Evolutionary conservation across 1,140 invertebrate species (phyloP).

Genomic region (Drosophila baimaii): DNA sequence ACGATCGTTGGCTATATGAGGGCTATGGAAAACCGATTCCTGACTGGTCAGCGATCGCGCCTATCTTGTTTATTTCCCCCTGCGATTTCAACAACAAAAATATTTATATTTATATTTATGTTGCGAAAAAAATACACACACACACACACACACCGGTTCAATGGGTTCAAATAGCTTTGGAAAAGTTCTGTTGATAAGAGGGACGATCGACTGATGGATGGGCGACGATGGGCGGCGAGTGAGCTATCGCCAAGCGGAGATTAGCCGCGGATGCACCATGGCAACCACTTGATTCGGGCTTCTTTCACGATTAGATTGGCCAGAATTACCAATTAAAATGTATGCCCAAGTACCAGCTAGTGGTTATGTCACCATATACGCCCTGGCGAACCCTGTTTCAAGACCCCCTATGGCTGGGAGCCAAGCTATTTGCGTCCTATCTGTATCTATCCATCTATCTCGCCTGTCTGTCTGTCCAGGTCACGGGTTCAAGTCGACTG

Average conservation of each 20-base stretch:
- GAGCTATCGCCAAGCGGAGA: constrained; percentile 47
- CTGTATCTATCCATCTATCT: neutral
- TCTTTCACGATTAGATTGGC: constrained; percentile 34
- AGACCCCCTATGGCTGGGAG: constrained; percentile 26
- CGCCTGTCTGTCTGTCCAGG: constrained; percentile 5
- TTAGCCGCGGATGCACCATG: constrained; percentile 27
- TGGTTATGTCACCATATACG: constrained; percentile 7
- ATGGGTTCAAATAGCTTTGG: constrained; percentile 65
- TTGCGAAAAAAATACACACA: constrained; percentile 14
- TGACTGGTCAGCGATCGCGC: constrained; percentile 20
- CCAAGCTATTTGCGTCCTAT: constrained; percentile 13
- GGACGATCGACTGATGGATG: constrained; percentile 6
- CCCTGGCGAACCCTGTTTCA: neutral
- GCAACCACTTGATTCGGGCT: constrained; percentile 25
- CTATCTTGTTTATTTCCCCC: neutral
- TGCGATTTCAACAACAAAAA: constrained; percentile 36
- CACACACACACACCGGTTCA: constrained; percentile 25
- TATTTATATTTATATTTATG: constrained; percentile 35
- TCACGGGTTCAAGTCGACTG: constrained; percentile 4
- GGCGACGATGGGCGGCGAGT: neutral
- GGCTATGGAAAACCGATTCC: constrained; percentile 1
- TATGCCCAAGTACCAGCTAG: too few species aligned
- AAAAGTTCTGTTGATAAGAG: constrained; percentile 51
- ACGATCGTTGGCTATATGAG: constrained; percentile 51
- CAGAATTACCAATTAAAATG: too few species aligned